Evolutionary conservation across 1,140 invertebrate genomes (phyloP).

Genomic region (Euwallacea fornicatus): DNA sequence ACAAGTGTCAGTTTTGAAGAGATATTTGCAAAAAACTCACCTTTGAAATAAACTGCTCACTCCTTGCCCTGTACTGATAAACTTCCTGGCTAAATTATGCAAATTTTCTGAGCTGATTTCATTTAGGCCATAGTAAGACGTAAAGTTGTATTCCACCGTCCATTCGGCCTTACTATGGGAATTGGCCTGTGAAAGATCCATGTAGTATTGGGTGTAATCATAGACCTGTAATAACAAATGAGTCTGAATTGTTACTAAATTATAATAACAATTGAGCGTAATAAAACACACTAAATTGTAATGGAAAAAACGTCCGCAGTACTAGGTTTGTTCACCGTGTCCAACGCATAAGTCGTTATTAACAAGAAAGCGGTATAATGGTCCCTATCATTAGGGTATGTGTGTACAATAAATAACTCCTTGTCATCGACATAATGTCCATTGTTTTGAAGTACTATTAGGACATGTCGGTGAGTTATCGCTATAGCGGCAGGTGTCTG

Average conservation of each 20-base stretch:
- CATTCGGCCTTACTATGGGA: constrained; percentile 66
- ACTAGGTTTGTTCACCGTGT: too few species aligned
- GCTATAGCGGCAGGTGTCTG: constrained; percentile 8
- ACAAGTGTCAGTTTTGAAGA: not conserved
- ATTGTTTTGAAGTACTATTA: not conserved
- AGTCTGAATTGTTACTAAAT: not conserved
- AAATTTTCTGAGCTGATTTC: constrained; percentile 67
- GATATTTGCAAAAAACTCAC: constrained; percentile 54
- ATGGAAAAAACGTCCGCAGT: too few species aligned
- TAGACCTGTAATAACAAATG: constrained; percentile 62
- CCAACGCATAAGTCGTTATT: not conserved
- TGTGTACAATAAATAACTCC: constrained; percentile 7
- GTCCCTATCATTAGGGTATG: constrained; percentile 1
- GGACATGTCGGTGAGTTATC: constrained; percentile 1
- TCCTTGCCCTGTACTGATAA: constrained; percentile 64
- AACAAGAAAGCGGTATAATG: not conserved
- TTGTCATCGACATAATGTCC: constrained; percentile 5
- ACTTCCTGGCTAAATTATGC: constrained; percentile 73
- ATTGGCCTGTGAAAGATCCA: constrained; percentile 80
- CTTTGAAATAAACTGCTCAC: constrained; percentile 66
- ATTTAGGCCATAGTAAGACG: constrained; percentile 71
- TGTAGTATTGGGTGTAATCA: constrained; percentile 87
- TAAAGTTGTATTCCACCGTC: constrained; percentile 79
- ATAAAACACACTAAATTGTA: too few species aligned
- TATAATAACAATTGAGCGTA: too few species aligned